phyloP scores from a whole-genome alignment of 2,797 vertebrate species.

The Mormyrus proboscirostris region DNA sequence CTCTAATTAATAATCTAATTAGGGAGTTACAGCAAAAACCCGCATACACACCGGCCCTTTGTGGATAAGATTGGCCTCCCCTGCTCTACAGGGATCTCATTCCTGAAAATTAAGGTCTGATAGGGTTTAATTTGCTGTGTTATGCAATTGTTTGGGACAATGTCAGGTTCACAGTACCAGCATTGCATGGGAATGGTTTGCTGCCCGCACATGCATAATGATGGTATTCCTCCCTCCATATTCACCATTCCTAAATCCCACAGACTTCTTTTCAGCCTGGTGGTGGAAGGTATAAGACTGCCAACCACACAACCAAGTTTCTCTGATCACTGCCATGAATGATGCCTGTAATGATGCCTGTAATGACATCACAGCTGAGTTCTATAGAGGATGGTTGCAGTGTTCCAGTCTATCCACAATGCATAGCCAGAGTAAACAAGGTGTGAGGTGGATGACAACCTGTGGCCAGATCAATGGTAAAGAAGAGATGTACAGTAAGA shows the following conservation, averaged over 20 bases:
- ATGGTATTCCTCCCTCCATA: neutral
- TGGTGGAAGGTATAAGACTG: slow-evolving; percentile 9
- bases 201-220: neutral
- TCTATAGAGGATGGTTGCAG: neutral
- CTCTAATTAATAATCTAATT: too few relatives aligned
- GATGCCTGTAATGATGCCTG: neutral
- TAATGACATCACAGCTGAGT: neutral
- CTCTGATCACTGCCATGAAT: neutral
- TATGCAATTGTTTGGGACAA: slow-evolving; percentile 1
- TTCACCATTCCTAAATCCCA: neutral
- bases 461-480: neutral
- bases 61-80: too few relatives aligned
- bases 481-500: neutral
- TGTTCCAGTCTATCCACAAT: neutral
- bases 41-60: too few relatives aligned
- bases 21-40: too few relatives aligned
- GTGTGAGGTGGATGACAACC: neutral
- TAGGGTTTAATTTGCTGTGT: neutral
- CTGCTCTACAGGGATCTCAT: neutral
- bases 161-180: neutral
- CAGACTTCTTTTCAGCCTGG: neutral
- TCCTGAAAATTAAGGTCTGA: neutral
- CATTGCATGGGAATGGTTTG: neutral
- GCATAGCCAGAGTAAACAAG: neutral
- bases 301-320: neutral